These are phyloP conservation scores for Hydractinia symbiolongicarpus DNA, from an alignment of 30 jellyfish, hydroid and myxozoan genomes.

Conservation along the genomic window DNA sequence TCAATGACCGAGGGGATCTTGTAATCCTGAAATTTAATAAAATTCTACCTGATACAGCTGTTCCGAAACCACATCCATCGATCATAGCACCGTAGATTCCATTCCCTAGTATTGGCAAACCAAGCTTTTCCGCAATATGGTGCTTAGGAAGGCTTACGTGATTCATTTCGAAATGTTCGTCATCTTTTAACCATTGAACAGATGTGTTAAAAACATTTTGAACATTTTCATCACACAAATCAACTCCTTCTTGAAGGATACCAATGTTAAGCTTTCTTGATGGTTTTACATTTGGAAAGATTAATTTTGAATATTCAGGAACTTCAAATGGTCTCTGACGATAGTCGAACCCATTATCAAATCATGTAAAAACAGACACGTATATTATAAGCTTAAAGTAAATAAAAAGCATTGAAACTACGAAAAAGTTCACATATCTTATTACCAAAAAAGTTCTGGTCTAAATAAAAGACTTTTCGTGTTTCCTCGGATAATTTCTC, in stretches of 20 bases:
- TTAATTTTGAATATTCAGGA: constrained; percentile 23
- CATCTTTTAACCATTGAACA: background rate
- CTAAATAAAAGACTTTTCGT: too few species aligned
- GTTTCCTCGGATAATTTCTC: too few species aligned
- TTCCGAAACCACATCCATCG: constrained; percentile 31
- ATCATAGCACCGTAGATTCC: constrained; percentile 21
- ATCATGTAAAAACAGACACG: constrained; percentile 6
- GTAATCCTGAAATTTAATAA: too few species aligned
- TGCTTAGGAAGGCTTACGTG: constrained; percentile 15
- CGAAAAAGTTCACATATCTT: too few species aligned
- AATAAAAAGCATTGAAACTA: background rate
- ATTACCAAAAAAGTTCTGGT: too few species aligned
- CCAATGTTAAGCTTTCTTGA: constrained; percentile 2
- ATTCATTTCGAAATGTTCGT: constrained; percentile 4
- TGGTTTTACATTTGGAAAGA: constrained; percentile 7
- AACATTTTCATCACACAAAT: constrained; percentile 21
- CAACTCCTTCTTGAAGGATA: constrained; percentile 26
- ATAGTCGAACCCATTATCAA: constrained; percentile 20
- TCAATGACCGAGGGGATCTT: too few species aligned
- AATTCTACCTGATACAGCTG: constrained; percentile 31
- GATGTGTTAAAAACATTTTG: constrained; percentile 4
- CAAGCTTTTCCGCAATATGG: background rate
- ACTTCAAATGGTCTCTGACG: constrained; percentile 16
- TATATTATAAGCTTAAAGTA: background rate
- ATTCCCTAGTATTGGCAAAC: background rate